Evolutionary conservation across 2,888 invertebrate species (phyloP).

Genomic region (Stegana nigrithorax): DNA sequence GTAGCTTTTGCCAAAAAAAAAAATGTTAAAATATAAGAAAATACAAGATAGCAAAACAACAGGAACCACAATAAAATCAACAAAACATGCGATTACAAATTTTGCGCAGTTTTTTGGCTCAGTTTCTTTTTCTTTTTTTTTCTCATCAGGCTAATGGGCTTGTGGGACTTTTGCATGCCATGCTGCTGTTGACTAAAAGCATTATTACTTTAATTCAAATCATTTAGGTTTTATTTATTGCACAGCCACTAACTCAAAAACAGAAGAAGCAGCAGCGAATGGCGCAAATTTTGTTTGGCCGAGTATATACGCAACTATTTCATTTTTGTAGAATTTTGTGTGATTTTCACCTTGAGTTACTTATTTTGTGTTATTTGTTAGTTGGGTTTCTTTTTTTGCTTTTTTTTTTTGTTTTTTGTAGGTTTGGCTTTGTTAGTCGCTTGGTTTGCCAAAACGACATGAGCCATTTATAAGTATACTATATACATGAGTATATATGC

Average conservation of each 20-base stretch:
- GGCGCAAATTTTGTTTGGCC: neutral
- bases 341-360: constrained; percentile 15
- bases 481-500: too few species aligned
- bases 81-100: too few species aligned
- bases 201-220: constrained; percentile 4
- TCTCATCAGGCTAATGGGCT: constrained; percentile 8
- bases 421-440: constrained; percentile 4
- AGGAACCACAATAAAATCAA: neutral
- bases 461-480: too few species aligned
- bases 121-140: neutral
- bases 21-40: too few species aligned
- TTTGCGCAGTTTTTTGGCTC: too few species aligned
- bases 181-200: neutral
- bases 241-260: neutral
- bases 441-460: neutral
- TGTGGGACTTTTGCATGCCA: constrained; percentile 7
- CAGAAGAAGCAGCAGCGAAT: neutral
- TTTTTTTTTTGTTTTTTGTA: neutral
- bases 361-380: neutral
- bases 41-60: neutral
- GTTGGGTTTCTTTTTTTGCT: neutral
- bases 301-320: neutral
- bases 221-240: constrained; percentile 10
- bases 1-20: neutral
- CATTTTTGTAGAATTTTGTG: constrained; percentile 4